phyloP scores from a whole-genome alignment of 2,888 invertebrate genomes.

The Lamellibrachia columna region DNA sequence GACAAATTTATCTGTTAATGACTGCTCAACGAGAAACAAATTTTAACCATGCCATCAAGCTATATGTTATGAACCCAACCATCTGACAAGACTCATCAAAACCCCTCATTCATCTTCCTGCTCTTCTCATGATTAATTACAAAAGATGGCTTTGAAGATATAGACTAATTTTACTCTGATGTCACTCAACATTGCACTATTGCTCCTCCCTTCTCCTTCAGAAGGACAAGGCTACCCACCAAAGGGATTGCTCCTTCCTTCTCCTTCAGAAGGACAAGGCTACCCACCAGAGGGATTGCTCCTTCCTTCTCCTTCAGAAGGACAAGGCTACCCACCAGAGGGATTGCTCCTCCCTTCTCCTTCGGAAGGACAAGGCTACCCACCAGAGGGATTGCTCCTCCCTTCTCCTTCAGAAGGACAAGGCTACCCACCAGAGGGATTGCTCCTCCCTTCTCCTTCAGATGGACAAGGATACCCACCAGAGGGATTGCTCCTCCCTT shows the following conservation, averaged over 20 bases:
- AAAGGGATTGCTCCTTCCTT: not conserved
- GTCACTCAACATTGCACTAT: too few relatives aligned
- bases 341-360: not conserved
- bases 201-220: too few relatives aligned
- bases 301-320: not conserved
- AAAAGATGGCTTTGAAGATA: too few relatives aligned
- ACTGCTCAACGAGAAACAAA: too few relatives aligned
- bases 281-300: not conserved
- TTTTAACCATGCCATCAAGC: too few relatives aligned
- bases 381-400: not conserved
- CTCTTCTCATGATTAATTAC: too few relatives aligned
- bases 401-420: not conserved
- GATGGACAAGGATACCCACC: not conserved
- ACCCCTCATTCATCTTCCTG: too few relatives aligned
- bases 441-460: not conserved
- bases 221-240: not conserved
- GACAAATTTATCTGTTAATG: too few relatives aligned
- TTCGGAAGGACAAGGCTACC: not conserved
- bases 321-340: not conserved
- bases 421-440: too few relatives aligned
- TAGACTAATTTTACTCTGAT: too few relatives aligned
- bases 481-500: not conserved
- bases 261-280: not conserved
- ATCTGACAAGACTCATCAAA: too few relatives aligned
- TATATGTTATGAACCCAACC: too few relatives aligned